Base-by-base conservation (phyloP, 2,888 invertebrate genomes). In the Trissolcus brochymenae region DNA sequence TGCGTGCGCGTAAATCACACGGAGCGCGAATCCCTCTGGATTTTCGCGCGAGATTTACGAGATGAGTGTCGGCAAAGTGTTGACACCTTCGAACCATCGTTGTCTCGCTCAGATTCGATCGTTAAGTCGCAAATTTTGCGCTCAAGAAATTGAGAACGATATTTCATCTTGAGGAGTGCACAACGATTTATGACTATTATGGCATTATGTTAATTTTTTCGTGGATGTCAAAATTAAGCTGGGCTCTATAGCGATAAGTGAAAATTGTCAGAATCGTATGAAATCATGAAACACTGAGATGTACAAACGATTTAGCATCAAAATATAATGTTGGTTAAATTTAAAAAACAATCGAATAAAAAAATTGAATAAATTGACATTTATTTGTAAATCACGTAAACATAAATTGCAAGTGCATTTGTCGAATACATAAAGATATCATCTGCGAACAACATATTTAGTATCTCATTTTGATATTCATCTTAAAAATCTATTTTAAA, bases 31-130 rank as follows among this genome's bases (percentile, higher is more conserved):
- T 65, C 65, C 72, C 73, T 74, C 25, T 78, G 70, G 25, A n/a
- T n/a, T 35, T 78, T 65, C 61, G 61, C 60, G 60, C 49, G 41
- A 78, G 78, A 78, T 78, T 78, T 78, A 78, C 74, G 78, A 78
- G 70, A 25, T 4, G 25, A 66, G 71, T 66, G 78, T 74, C 78
- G 61, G 64, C 50, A 66, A 66, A 70, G 74, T 74, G 78, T 78
- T 78, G 78, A 78, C 78, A 78, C 74, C 73, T 74, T 68, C 70
- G 70, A 66, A 49, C 17, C 41, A 55, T 73, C 46, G 21, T 9
- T 50, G 51, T 51, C 62, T 62, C 50, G 35, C 65, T 41, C 41
- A 29, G 50, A 54, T 75, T 49, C 55, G 53, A 68, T 74, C 67
- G 59, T 68, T 67, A 68, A 74, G 17, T 51, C 67, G 64, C 62